Evolutionary conservation across 2,888 invertebrate genomes (phyloP).

Genomic region (Netelia fuscicornis): DNA sequence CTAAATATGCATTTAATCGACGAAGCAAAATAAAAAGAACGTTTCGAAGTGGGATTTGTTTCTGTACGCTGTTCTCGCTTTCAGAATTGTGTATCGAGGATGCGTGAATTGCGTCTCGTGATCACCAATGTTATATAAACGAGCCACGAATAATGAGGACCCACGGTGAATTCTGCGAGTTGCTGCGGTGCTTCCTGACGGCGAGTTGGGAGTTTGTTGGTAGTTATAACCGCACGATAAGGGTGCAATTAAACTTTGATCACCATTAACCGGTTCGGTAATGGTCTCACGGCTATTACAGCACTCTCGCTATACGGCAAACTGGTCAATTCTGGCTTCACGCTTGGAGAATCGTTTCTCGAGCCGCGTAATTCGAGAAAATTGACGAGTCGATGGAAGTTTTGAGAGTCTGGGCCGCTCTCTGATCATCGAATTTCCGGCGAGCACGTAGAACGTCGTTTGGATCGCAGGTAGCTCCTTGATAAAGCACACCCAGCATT

Average conservation of each 20-base stretch:
- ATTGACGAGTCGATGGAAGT: constrained; percentile 58
- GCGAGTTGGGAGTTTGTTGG: constrained; percentile 74
- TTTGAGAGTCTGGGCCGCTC: constrained; percentile 33
- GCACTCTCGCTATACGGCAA: constrained; percentile 61
- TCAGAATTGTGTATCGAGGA: too few species aligned
- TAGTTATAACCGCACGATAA: constrained; percentile 76
- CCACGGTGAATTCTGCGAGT: constrained; percentile 41
- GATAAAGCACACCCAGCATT: neutral
- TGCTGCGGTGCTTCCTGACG: constrained; percentile 56
- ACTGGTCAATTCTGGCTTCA: constrained; percentile 64
- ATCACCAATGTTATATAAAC: neutral
- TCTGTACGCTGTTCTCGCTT: too few species aligned
- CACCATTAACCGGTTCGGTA: constrained; percentile 74
- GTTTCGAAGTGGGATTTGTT: neutral
- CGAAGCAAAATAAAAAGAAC: constrained; percentile 34
- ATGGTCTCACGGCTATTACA: constrained; percentile 67
- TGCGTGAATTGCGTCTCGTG: too few species aligned
- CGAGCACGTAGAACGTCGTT: constrained; percentile 35
- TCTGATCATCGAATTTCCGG: constrained; percentile 41
- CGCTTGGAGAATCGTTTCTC: constrained; percentile 40
- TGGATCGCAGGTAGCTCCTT: neutral
- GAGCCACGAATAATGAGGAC: constrained; percentile 37
- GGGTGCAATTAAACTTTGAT: constrained; percentile 80
- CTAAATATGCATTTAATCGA: constrained; percentile 44
- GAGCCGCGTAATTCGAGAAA: constrained; percentile 53